These are phyloP conservation scores for Hymenochirus boettgeri DNA, from an alignment of 2,113 vertebrate genomes.

Conservation along the genomic window DNA sequence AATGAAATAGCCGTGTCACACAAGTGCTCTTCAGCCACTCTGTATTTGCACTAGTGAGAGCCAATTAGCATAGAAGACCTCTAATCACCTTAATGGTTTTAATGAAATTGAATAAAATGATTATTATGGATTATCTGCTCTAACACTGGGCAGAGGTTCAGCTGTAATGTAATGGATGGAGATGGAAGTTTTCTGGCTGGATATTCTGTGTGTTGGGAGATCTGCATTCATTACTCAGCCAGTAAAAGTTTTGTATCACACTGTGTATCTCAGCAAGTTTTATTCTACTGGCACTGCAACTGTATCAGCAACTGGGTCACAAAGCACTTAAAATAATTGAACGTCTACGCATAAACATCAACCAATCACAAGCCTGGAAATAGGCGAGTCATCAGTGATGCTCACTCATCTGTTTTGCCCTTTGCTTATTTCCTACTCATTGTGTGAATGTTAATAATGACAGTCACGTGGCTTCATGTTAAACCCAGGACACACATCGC, in stretches of 20 bases:
- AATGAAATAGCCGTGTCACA: neutral
- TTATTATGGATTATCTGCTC: slow-evolving; percentile 37
- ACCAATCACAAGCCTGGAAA: no score
- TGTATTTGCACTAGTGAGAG: slow-evolving; percentile 14
- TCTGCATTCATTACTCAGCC: slow-evolving; percentile 12
- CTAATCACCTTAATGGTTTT: slow-evolving; percentile 40
- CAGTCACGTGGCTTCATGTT: no score
- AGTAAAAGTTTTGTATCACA: neutral
- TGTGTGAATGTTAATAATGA: no score
- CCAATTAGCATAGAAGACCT: slow-evolving; percentile 30
- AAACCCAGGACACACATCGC: no score
- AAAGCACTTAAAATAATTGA: slow-evolving; percentile 40
- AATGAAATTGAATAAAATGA: slow-evolving; percentile 40
- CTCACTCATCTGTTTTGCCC: no score
- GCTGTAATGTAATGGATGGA: slow-evolving; percentile 21
- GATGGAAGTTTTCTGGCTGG: slow-evolving; percentile 24
- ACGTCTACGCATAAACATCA: slow-evolving; percentile 8
- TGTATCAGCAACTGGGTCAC: neutral
- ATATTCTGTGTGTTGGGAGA: slow-evolving; percentile 12
- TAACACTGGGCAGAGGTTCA: slow-evolving; percentile 24
- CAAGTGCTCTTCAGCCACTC: neutral
- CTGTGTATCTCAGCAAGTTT: slow-evolving; percentile 6
- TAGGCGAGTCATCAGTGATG: no score
- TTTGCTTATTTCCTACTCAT: no score
- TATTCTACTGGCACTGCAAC: neutral